Base-by-base conservation (phyloP, 1,140 invertebrate genomes). In the Calephelis virginiensis region DNA sequence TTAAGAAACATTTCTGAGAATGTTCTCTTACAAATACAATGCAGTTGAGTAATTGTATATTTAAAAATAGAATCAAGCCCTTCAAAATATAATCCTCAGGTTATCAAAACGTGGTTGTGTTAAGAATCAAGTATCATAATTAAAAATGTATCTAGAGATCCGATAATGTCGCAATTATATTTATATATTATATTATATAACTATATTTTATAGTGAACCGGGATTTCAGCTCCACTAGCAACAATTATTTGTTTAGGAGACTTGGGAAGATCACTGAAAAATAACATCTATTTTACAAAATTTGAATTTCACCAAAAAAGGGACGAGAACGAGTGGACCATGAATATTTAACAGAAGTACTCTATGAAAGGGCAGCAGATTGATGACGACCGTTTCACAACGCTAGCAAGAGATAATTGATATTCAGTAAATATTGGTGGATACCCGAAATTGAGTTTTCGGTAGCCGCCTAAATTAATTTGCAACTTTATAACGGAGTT, bases 371-470 rank as follows among this genome's bases (percentile, higher is more conserved):
- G 50, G 50, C 50, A 53, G 50, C 17, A 53, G 50, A 53, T 53
- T 53, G 50, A 53, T 53, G 50, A 53, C n/a, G 50, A 10, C 50
- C 50, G 50, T 13, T 53, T 13, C 50, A 10, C 50, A 17, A 14
- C n/a, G 48, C 48, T 10, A 53, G 49, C 50, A 14, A 53, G 50
- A 53, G 77, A 82, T 87, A 84, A 87, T 89, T 89, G 86, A 86
- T 86, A 87, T 84, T 83, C 81, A 75, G 85, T 85, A 84, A 86
- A 86, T 83, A 86, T 90, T 86, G 86, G 75, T 77, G 81, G 78
- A 86, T 83, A 87, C 76, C 75, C 81, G 80, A 88, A 87, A 88
- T 85, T 88, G 82, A 86, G 83, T 86, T 88, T 80, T 80, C 81
- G 79, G 81, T 81, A 85, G 74, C 79, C 74, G 78, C 74, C 80